A percentile compares a stretch with the other conserved stretches of the same genome.
phyloP scores from a whole-genome alignment of 2,113 vertebrate species.

The Aythya baeri region DNA sequence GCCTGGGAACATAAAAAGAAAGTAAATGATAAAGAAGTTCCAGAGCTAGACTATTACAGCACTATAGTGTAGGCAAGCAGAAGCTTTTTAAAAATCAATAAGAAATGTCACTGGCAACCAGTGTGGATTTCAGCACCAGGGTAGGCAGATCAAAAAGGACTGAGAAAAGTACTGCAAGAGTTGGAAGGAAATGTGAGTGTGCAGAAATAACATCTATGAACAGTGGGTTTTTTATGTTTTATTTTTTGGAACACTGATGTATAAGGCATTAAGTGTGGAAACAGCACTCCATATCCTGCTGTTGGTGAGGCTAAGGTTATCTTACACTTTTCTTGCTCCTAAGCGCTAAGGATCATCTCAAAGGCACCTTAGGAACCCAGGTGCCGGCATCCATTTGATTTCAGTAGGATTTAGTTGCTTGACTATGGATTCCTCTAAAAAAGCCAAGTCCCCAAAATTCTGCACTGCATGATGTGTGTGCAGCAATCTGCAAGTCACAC shows the following conservation, averaged over 20 bases:
- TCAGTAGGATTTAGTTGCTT: background rate
- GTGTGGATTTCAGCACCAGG: background rate
- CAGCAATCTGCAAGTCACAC: background rate
- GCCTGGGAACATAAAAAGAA: background rate
- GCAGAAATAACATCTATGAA: background rate
- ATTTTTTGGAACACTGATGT: background rate
- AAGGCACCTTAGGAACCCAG: background rate
- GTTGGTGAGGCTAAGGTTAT: background rate
- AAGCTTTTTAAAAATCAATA: constrained; percentile 60
- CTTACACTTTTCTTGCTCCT: background rate
- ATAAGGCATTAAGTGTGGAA: background rate
- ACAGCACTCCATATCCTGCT: fast-evolving
- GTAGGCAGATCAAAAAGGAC: background rate
- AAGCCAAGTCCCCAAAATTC: background rate
- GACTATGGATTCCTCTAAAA: background rate
- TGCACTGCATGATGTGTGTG: fast-evolving
- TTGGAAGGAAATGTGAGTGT: background rate
- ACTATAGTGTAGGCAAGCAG: background rate
- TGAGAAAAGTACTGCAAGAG: background rate
- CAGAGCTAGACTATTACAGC: background rate
- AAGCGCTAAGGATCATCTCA: background rate
- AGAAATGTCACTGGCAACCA: constrained; percentile 6
- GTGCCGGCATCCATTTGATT: background rate
- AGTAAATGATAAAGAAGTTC: background rate
- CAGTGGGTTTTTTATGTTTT: background rate